Conservation (phyloP, 2,113 vertebrate species). For the Bambusicola thoracicus region DNA sequence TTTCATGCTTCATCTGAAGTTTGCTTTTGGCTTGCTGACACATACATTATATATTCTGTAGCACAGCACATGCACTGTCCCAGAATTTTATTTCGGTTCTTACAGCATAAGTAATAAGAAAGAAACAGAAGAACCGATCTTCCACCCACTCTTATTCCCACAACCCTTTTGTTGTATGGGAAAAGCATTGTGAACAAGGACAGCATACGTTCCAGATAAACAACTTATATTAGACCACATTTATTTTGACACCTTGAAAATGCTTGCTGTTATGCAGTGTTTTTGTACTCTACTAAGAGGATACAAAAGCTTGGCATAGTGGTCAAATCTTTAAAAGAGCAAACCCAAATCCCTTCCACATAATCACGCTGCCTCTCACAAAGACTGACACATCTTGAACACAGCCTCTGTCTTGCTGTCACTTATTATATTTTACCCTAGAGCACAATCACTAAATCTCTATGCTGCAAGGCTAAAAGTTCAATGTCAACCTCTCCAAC, state of each 20-base stretch:
- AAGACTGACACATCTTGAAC: not conserved
- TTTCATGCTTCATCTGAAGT: not conserved
- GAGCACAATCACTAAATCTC: constrained; percentile 1
- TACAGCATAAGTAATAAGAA: not conserved
- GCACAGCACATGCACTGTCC: not conserved
- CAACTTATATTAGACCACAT: not conserved
- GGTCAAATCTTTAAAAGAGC: not conserved
- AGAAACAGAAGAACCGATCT: not conserved
- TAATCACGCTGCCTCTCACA: not conserved
- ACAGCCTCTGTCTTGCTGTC: not conserved
- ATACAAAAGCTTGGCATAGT: not conserved
- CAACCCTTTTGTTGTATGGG: not conserved
- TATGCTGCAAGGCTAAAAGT: not conserved
- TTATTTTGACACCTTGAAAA: constrained; percentile 17
- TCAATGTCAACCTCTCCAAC: not conserved
- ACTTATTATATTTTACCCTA: not conserved
- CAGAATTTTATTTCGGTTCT: not conserved
- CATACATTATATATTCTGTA: not conserved
- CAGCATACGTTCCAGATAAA: not conserved
- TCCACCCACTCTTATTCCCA: not conserved
- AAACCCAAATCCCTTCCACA: constrained; percentile 17
- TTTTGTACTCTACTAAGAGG: not conserved
- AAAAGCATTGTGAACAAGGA: not conserved
- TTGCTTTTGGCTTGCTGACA: constrained; percentile 8
- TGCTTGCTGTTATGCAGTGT: not conserved